Evolutionary conservation across 2,888 invertebrate genomes (phyloP).

Genomic region (Drosophila subsilvestris): DNA sequence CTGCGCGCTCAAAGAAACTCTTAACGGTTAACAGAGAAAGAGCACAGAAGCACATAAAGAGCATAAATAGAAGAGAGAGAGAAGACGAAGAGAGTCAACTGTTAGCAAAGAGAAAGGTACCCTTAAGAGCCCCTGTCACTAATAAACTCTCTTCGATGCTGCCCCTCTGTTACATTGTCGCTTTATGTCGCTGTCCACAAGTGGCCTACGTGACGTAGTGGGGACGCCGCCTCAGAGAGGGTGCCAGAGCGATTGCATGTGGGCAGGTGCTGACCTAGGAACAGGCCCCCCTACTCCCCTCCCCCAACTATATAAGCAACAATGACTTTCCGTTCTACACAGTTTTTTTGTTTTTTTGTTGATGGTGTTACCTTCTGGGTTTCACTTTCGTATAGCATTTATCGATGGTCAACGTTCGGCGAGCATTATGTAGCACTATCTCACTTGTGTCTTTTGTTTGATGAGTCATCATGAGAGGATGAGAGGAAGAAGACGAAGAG

Average conservation of each 20-base stretch:
- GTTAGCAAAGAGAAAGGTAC: neutral
- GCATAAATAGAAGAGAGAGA: neutral
- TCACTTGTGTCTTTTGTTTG: neutral
- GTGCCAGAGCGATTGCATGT: neutral
- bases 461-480: neutral
- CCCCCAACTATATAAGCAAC: neutral
- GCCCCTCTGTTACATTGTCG: constrained; percentile 10
- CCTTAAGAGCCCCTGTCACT: neutral
- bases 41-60: constrained; percentile 7
- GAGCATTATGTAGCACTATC: neutral
- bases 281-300: neutral
- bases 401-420: constrained; percentile 26
- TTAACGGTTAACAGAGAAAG: constrained; percentile 32
- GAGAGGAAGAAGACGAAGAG: neutral
- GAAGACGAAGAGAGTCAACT: neutral
- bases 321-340: constrained; percentile 34
- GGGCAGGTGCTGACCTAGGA: constrained; percentile 38
- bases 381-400: constrained; percentile 31
- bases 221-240: neutral
- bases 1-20: constrained; percentile 36
- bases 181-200: constrained; percentile 32
- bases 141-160: constrained; percentile 9
- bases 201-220: constrained; percentile 44
- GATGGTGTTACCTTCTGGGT: constrained; percentile 29
- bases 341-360: neutral